Evolutionary conservation across 1,140 invertebrate genomes (phyloP), one percentile per base, ranked within the genome.

Genomic region (Arctopsyche grandis): DNA sequence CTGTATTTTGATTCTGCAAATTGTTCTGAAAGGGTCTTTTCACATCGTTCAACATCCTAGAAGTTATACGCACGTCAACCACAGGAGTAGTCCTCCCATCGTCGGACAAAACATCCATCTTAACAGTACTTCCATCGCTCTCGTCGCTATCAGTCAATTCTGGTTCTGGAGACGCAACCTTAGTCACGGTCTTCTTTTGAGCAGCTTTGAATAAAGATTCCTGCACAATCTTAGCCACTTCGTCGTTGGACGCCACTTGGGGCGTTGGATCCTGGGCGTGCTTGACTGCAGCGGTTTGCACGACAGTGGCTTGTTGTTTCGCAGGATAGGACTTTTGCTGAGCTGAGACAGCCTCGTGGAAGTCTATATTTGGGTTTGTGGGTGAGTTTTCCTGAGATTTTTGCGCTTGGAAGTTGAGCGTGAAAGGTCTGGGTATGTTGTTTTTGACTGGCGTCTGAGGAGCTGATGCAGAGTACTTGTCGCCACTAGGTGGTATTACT

Each of bases 401-500:
- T 21, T 26, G 76, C 9, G 66, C 9, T 16, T 60, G 43, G 19
- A 70, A 43, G 24, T 26, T 77, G 5, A 81, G 81, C 73, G 80
- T 83, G 79, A 87, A 88, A n/a, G 87, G 87, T 81, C 86, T 86
- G 0, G 87, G 83, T 4, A 83, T 85, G 14, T 86, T 81, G 80
- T 88, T 88, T 81, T 84, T 87, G 0, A 88, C 84, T 0, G 77
- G 43, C 43, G 66, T 71, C 16, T 77, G 76, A 69, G 76, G 76
- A 14, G 69, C 48, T n/a, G 77, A 70, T 24, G 74, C 82, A n/a
- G n/a, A n/a, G 82, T 70, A 44, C 70, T 74, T 46, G 58, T 74
- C 70, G 24, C 9, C 29, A 16, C n/a, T 43, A 16, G 81, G 79
- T 58, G 79, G 77, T 0, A 56, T 14, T 0, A 78, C 52, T 22